Base-by-base conservation (phyloP, 2,888 invertebrate genomes). In the Caenorhabditis wallacei region DNA sequence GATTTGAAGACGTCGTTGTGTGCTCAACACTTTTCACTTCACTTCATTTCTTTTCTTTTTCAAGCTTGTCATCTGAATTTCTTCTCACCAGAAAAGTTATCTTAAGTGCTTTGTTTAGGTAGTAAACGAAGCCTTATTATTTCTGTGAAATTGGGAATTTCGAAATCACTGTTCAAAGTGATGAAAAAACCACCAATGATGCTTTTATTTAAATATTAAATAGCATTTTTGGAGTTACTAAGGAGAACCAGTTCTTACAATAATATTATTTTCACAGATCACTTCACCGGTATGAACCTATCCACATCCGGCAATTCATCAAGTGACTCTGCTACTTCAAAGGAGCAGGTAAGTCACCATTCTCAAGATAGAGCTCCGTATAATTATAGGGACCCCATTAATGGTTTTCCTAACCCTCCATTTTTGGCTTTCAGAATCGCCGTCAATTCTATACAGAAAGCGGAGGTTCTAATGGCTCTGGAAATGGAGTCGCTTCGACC, bases 201-300 rank as follows among this genome's bases (percentile, higher is more conserved):
- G n/a, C n/a, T n/a, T n/a, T n/a, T n/a, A n/a, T n/a, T n/a, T n/a
- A n/a, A n/a, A n/a, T n/a, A n/a, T n/a, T n/a, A n/a, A n/a, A n/a
- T n/a, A n/a, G n/a, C n/a, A n/a, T n/a, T n/a, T n/a, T n/a, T n/a
- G n/a, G n/a, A n/a, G n/a, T n/a, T n/a, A n/a, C n/a, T n/a, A n/a
- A n/a, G n/a, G n/a, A n/a, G n/a, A n/a, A n/a, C n/a, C n/a, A n/a
- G n/a, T n/a, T n/a, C n/a, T n/a, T n/a, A n/a, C n/a, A n/a, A n/a
- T n/a, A n/a, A n/a, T 30, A 30, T 3, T 30, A 30, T 30, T 30
- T 30, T 61, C 76, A 16, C 75, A 80, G 83, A 83, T 37, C 83
- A 79, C 37, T 83, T 83, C 70, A 63, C 66, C 48, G 83, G 83
- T 30, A 83, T 83, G 83, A 83, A 83, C 43, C 66, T 83, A 26